phyloP scores from a whole-genome alignment of 1,140 invertebrate genomes.

The Plectrocnemia conspersa region DNA sequence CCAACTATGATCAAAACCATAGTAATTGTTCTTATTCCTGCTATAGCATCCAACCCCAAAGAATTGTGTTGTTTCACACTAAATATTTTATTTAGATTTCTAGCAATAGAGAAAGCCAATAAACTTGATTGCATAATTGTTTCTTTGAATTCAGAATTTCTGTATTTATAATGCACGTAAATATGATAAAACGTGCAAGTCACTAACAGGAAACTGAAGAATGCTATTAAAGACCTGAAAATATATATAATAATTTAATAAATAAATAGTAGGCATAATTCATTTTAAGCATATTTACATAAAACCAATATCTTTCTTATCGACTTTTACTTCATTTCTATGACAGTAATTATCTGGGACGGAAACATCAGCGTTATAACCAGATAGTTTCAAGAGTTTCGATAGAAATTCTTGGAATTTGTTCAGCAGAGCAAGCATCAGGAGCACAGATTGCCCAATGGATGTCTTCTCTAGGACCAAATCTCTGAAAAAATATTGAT shows the following conservation, averaged over 20 bases:
- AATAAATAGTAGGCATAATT: constrained; percentile 22
- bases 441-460: constrained; percentile 63
- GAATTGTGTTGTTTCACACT: constrained; percentile 57
- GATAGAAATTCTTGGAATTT: constrained; percentile 52
- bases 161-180: constrained; percentile 30
- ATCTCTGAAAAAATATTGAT: constrained; percentile 30
- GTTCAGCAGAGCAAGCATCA: constrained; percentile 49
- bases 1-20: constrained; percentile 62
- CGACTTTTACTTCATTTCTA: constrained; percentile 44
- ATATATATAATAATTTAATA: constrained; percentile 10
- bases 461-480: constrained; percentile 49
- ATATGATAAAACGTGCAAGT: constrained; percentile 44
- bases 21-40: constrained; percentile 60
- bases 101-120: constrained; percentile 56
- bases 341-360: constrained; percentile 52
- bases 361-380: constrained; percentile 47
- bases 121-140: constrained; percentile 40
- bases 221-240: constrained; percentile 30
- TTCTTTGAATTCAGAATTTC: constrained; percentile 3
- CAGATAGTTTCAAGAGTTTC: constrained; percentile 49
- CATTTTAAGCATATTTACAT: constrained; percentile 47
- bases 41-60: constrained; percentile 58
- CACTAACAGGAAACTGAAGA: constrained; percentile 39
- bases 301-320: constrained; percentile 52
- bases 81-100: constrained; percentile 56